Conservation (phyloP, 1,140 invertebrate genomes). For the Hetaerina americana region DNA sequence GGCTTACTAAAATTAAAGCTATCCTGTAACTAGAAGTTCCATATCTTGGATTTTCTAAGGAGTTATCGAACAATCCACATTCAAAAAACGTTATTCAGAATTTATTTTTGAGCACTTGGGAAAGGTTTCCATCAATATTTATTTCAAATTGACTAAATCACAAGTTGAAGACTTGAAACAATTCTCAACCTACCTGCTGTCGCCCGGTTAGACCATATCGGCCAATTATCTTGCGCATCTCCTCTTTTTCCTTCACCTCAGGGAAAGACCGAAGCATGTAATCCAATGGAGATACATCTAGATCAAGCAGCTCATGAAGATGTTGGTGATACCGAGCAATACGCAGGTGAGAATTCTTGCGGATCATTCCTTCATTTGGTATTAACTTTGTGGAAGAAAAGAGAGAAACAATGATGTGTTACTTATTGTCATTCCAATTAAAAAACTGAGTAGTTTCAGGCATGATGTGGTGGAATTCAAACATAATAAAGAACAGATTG, state of each 20-base stretch:
- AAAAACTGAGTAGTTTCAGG: too few relatives aligned
- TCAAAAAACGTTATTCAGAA: too few relatives aligned
- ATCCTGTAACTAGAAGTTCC: too few relatives aligned
- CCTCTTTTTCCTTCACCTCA: slow-evolving; percentile 94
- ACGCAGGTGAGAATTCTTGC: slow-evolving; percentile 93
- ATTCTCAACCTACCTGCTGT: slow-evolving; percentile 59
- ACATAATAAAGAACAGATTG: too few relatives aligned
- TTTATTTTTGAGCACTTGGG: too few relatives aligned
- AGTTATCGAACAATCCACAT: too few relatives aligned
- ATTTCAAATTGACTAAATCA: not conserved
- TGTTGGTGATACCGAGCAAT: slow-evolving; percentile 99
- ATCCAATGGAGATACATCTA: slow-evolving; percentile 89
- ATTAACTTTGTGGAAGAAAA: slow-evolving; percentile 49
- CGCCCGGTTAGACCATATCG: slow-evolving; percentile 91
- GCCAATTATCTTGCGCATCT: slow-evolving; percentile 98
- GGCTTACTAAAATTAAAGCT: too few relatives aligned
- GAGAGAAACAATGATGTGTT: too few relatives aligned
- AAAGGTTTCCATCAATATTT: too few relatives aligned
- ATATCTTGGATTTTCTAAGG: too few relatives aligned
- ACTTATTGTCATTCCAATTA: too few relatives aligned
- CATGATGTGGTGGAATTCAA: too few relatives aligned
- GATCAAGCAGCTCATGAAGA: slow-evolving; percentile 88
- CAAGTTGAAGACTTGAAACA: not conserved
- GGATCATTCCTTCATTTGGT: slow-evolving; percentile 91
- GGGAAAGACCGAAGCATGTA: slow-evolving; percentile 98